Evolutionary conservation across 2,797 vertebrate species (phyloP), one percentile per base, ranked within the genome.

Genomic region (Pygocentrus nattereri): DNA sequence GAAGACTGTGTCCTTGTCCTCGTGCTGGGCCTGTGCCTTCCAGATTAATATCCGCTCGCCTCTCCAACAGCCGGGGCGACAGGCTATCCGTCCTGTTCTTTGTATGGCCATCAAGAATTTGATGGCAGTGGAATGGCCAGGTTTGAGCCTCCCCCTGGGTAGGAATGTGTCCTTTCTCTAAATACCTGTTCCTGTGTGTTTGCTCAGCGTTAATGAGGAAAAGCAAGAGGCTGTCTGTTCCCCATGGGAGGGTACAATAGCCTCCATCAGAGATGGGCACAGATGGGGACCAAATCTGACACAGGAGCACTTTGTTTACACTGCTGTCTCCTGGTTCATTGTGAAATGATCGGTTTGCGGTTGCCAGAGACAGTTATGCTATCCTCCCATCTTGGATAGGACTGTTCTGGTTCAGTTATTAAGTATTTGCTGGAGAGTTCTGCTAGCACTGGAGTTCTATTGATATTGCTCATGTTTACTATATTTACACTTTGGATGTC

Each of bases 41-140:
- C 74, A 80, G 82, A 86, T 84, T 88, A 85, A 86, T 81, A 84
- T 91, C 80, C 84, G 72, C 52, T 65, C 54, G 62, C 82, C 12
- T 47, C 65, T 50, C 65, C 56, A 27, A 58, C 34, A 56, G 64
- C 62, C 72, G 71, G 54, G 77, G 7, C 65, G 62, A 65, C 62
- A 65, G 62, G 19, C 31, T 18, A 65, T 65, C 18, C 23, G 62
- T 65, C 62, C 30, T 65, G 19, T 31, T 65, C 62, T 65, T 31
- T 4, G 19, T 65, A 31, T 21, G 30, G 31, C 62, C 62, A n/a
- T 18, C 61, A 64, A 7, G 31, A 34, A 65, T 65, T 65, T 38
- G 30, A 62, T 31, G 30, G 16, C 30, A 38, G 31, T 10, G 62
- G 19, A 65, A 65, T 38, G 18, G 62, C 19, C 3, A 30, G 31